Percentiles rank a stretch among this genome's conserved stretches.
Conservation (phyloP, 1,140 invertebrate genomes). For the Thereuonema tuberculata region DNA sequence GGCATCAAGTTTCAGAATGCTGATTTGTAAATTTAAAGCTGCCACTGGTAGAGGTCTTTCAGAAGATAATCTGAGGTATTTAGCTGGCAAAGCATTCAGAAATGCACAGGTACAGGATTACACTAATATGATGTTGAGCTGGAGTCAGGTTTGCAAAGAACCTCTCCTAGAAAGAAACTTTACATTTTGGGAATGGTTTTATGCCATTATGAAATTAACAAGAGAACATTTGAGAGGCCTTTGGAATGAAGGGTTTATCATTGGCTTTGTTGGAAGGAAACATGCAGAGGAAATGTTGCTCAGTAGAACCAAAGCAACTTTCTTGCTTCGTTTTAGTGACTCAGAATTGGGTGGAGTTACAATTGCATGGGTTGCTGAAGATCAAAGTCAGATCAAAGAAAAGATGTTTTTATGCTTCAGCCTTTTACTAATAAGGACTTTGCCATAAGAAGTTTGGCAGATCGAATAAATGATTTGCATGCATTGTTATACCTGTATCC, state of each 20-base stretch:
- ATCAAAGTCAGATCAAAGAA: slow-evolving; percentile 37
- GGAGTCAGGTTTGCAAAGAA: slow-evolving; percentile 91
- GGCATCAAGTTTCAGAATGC: slow-evolving; percentile 74
- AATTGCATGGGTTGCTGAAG: slow-evolving; percentile 76
- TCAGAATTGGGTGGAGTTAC: slow-evolving; percentile 89
- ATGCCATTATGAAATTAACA: slow-evolving; percentile 89
- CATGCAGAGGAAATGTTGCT: slow-evolving; percentile 74
- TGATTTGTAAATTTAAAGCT: slow-evolving; percentile 76
- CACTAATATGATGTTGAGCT: slow-evolving; percentile 49
- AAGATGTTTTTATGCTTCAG: slow-evolving; percentile 74
- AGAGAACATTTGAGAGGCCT: slow-evolving; percentile 76
- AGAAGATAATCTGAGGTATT: slow-evolving; percentile 70
- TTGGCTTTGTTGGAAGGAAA: slow-evolving; percentile 80
- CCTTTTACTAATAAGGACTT: slow-evolving; percentile 90
- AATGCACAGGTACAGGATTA: slow-evolving; percentile 28
- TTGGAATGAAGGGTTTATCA: slow-evolving; percentile 75
- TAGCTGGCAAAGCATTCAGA: slow-evolving; percentile 81
- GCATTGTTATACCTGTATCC: slow-evolving; percentile 74
- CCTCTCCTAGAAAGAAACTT: slow-evolving; percentile 77
- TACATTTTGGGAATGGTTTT: slow-evolving; percentile 99
- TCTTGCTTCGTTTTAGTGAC: slow-evolving; percentile 85
- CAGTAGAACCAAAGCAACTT: slow-evolving; percentile 62
- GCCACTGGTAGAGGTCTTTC: slow-evolving; percentile 65
- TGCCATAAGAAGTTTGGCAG: slow-evolving; percentile 70
- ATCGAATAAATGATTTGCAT: slow-evolving; percentile 72